Conservation (phyloP, 2,113 vertebrate genomes). For the Corythaixoides concolor region DNA sequence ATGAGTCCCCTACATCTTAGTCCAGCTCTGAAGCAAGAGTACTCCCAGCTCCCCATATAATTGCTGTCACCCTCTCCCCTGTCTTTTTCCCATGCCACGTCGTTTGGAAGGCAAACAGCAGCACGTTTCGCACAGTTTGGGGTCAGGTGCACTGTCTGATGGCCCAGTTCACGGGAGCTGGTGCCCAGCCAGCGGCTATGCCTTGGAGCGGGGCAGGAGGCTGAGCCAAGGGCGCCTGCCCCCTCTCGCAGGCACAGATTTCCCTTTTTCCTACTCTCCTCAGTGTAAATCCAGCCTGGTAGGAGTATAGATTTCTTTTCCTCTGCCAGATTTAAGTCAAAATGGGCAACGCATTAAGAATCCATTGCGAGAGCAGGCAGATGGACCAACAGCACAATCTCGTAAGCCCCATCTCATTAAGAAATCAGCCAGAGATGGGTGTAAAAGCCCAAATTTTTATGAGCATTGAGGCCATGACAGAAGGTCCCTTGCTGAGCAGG, state of each 20-base stretch:
- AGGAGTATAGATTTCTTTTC: neutral
- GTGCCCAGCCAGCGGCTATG: rapidly evolving
- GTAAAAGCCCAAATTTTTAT: rapidly evolving
- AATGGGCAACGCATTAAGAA: rapidly evolving
- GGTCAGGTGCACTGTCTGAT: neutral
- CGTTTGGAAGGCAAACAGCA: neutral
- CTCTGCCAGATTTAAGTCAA: neutral
- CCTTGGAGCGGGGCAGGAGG: rapidly evolving
- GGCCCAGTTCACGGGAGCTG: neutral
- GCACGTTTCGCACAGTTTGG: neutral
- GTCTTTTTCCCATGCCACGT: neutral
- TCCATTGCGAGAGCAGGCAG: rapidly evolving
- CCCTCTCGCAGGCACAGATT: no score
- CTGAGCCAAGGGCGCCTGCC: neutral
- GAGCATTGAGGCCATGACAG: rapidly evolving
- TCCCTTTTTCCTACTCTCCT: neutral
- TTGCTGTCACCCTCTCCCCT: neutral
- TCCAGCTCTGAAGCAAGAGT: neutral
- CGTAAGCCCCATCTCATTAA: no score
- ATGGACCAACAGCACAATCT: neutral
- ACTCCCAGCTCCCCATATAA: neutral
- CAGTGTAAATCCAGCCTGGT: rapidly evolving
- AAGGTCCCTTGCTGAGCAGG: neutral
- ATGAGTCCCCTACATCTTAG: neutral
- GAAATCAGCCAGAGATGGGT: neutral